phyloP scores from a whole-genome alignment of 2,888 invertebrate species.

The Hirtodrosophila histrioides region DNA sequence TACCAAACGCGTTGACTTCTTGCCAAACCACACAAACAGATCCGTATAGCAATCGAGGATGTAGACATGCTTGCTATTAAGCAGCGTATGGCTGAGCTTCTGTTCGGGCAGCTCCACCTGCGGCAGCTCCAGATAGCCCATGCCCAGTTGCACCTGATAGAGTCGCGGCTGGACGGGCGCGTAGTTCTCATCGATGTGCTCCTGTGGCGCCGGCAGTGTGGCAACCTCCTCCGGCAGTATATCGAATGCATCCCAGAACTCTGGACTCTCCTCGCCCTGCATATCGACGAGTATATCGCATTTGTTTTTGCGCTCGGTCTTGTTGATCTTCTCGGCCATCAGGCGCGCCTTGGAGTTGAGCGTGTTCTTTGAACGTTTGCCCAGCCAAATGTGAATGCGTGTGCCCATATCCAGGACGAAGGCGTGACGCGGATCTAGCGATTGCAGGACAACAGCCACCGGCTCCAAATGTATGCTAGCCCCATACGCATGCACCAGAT shows the following conservation, averaged over 20 bases:
- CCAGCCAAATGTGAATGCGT: slow-evolving; percentile 94
- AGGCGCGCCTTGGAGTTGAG: slow-evolving; percentile 90
- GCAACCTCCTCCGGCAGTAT: slow-evolving; percentile 79
- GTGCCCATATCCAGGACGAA: slow-evolving; percentile 95
- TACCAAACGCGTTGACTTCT: slow-evolving; percentile 97
- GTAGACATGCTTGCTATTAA: slow-evolving; percentile 97
- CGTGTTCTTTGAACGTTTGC: slow-evolving; percentile 92
- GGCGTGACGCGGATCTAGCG: slow-evolving; percentile 95
- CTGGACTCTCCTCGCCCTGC: slow-evolving; percentile 92
- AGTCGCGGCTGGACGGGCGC: slow-evolving; percentile 87
- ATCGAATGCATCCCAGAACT: slow-evolving; percentile 93
- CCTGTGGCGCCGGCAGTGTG: slow-evolving; percentile 83
- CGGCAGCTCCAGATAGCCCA: slow-evolving; percentile 99
- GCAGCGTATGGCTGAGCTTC: slow-evolving; percentile 90
- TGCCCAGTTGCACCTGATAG: slow-evolving; percentile 98
- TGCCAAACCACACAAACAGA: slow-evolving; percentile 99
- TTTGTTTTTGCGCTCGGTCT: slow-evolving; percentile 98
- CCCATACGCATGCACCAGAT: slow-evolving; percentile 95
- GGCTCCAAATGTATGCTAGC: slow-evolving; percentile 95
- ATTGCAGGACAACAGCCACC: slow-evolving; percentile 88
- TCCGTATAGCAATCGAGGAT: slow-evolving; percentile 97
- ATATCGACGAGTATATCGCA: slow-evolving; percentile 94
- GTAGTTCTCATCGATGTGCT: slow-evolving; percentile 80
- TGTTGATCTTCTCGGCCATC: slow-evolving; percentile 99
- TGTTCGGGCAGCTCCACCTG: slow-evolving; percentile 93